Evolutionary conservation across 2,797 vertebrate species (phyloP).

Genomic region (Lepilemur ruficaudatus): DNA sequence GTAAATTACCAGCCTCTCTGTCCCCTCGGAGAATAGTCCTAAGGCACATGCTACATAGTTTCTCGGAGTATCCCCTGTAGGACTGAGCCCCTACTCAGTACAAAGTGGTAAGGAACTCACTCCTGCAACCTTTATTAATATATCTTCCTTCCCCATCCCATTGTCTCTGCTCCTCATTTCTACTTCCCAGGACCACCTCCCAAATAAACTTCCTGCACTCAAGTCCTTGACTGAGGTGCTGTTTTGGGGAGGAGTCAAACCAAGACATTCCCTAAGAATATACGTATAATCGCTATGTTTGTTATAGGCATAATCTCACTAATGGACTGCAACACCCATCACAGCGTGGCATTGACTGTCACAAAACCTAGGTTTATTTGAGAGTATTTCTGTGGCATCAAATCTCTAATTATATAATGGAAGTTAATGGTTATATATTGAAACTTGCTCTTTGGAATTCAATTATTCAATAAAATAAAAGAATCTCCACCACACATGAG

Average conservation of each 20-base stretch:
- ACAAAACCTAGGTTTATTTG: not conserved
- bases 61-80: not conserved
- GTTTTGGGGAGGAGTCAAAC: not conserved
- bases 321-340: not conserved
- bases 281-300: not conserved
- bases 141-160: not conserved
- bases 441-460: slow-evolving; percentile 41
- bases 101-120: not conserved
- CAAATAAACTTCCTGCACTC: not conserved
- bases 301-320: not conserved
- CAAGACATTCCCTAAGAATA: not conserved
- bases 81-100: not conserved
- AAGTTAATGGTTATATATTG: not conserved
- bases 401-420: not conserved
- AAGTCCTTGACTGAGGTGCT: not conserved
- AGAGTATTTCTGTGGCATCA: not conserved
- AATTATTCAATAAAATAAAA: slow-evolving; percentile 46
- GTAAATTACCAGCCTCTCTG: not conserved
- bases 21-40: not conserved
- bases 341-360: not conserved
- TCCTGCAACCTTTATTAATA: not conserved
- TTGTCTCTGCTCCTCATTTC: not conserved
- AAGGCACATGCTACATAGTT: not conserved
- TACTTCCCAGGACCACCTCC: not conserved
- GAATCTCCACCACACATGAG: not conserved